These are phyloP conservation scores for Teleopsis dalmanni DNA, from an alignment of 1,140 invertebrate species.

Conservation along the genomic window DNA sequence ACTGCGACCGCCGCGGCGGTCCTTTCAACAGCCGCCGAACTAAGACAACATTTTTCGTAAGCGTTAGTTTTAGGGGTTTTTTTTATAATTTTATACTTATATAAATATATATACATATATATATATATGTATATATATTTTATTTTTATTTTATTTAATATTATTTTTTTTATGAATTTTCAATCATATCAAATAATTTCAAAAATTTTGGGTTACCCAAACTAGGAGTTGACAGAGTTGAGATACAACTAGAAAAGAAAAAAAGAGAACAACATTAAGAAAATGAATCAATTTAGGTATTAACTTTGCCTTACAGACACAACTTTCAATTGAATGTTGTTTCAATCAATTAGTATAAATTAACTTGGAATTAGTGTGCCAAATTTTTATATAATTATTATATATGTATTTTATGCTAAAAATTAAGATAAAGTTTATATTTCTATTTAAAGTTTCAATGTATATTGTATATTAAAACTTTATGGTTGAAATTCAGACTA, in stretches of 20 bases:
- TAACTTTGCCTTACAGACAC: too few relatives aligned
- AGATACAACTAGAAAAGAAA: too few relatives aligned
- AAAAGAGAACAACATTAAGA: not conserved
- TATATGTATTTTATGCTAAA: constrained; percentile 6
- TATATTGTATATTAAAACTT: too few relatives aligned
- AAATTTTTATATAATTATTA: constrained; percentile 12
- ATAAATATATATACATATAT: not conserved
- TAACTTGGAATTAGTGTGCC: constrained; percentile 14
- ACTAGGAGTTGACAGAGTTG: too few relatives aligned
- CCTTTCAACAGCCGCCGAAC: constrained; percentile 25
- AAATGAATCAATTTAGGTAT: not conserved
- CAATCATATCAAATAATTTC: too few relatives aligned
- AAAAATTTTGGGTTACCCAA: too few relatives aligned
- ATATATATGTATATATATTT: not conserved
- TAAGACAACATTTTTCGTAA: constrained; percentile 38
- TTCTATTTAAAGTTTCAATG: not conserved
- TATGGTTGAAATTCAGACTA: too few relatives aligned
- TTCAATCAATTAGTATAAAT: too few relatives aligned
- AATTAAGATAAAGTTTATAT: constrained; percentile 5
- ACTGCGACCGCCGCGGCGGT: constrained; percentile 12
- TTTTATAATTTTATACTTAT: not conserved
- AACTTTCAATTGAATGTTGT: too few relatives aligned
- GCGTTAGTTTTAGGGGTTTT: not conserved
- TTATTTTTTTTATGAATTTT: too few relatives aligned
- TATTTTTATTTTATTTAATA: too few relatives aligned